phyloP scores from a whole-genome alignment of 2,888 invertebrate species.

The Monopis laevigella region DNA sequence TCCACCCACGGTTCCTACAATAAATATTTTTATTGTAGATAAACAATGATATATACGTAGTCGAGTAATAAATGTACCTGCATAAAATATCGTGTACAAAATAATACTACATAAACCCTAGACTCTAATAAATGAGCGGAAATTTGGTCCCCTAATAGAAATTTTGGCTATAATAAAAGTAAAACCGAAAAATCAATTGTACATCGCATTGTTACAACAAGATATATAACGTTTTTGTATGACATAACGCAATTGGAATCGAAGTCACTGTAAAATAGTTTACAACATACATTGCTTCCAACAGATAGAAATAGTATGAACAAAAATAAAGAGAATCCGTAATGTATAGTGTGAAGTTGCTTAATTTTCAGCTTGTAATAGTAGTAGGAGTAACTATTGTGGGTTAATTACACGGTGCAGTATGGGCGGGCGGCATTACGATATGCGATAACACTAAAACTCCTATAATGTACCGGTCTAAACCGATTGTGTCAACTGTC shows the following conservation, averaged over 20 bases:
- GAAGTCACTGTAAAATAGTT: slow-evolving; percentile 14
- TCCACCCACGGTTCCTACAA: too few relatives aligned
- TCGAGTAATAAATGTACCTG: too few relatives aligned
- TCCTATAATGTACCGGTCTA: slow-evolving; percentile 42
- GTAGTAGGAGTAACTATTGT: slow-evolving; percentile 36
- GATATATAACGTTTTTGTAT: slow-evolving; percentile 34
- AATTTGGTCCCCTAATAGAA: not conserved
- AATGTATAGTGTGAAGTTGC: not conserved
- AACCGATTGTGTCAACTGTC: slow-evolving; percentile 47
- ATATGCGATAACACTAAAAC: slow-evolving; percentile 62
- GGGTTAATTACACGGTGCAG: slow-evolving; percentile 47
- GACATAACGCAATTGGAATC: slow-evolving; percentile 28
- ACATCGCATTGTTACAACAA: slow-evolving; percentile 41
- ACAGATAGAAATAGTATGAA: not conserved
- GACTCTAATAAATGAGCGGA: slow-evolving; percentile 2
- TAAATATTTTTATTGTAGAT: too few relatives aligned
- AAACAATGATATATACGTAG: too few relatives aligned
- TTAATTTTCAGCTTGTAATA: slow-evolving; percentile 24
- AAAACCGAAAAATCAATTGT: slow-evolving; percentile 40
- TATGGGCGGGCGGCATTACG: slow-evolving; percentile 39
- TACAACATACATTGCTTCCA: not conserved
- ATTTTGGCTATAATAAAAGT: not conserved
- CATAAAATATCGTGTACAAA: too few relatives aligned
- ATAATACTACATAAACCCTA: too few relatives aligned
- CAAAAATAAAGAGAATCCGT: not conserved